Evolutionary conservation across 2,797 vertebrate genomes (phyloP), one percentile per base, ranked within the genome.

Genomic region (Linurgus olivaceus): DNA sequence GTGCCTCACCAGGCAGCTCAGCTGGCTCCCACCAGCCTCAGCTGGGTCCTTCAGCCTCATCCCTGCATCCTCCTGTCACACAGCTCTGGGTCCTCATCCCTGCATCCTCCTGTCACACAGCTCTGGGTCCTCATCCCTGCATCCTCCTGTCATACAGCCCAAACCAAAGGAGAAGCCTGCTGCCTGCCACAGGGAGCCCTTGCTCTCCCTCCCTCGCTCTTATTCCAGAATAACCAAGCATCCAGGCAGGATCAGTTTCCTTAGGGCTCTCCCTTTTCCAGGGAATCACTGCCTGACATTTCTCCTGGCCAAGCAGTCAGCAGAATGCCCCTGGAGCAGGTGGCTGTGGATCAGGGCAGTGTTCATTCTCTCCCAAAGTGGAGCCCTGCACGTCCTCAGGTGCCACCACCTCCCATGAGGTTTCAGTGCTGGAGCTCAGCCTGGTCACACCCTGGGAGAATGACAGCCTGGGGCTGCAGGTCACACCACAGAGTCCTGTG

Each of bases 321-420:
- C 17, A 21, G 35, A 71, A 63, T 6, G 29, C 20, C 18, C 31
- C 42, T 17, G 1, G 52, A 72, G 81, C 52, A 40, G 16, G 38
- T 0, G 3, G 31, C 74, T 81, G 40, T 4, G 33, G 31, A 24
- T 45, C 2, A 3, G 44, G 21, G 48, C 52, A 65, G 24, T 4
- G 58, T 0, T 44, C 57, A 58, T 13, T 29, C 33, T 0, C 47
- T 25, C 38, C 65, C 1, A 0, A 7, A 1, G 0, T 8, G 19
- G 11, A 90, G 83, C 37, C 19, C 63, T 37, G n/a, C 26, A 2
- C 0, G 7, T 33, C 57, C 50, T n/a, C 35, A 31, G 29, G 42
- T 52, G 52, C 82, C 63, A 91, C 2, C 76, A 29, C 12, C 76
- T 91, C 35, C 79, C 67, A 2, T 0, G 21, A 48, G 42, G 31